Conservation (phyloP, 2,888 invertebrate species). For the Tenodera sinensis region DNA sequence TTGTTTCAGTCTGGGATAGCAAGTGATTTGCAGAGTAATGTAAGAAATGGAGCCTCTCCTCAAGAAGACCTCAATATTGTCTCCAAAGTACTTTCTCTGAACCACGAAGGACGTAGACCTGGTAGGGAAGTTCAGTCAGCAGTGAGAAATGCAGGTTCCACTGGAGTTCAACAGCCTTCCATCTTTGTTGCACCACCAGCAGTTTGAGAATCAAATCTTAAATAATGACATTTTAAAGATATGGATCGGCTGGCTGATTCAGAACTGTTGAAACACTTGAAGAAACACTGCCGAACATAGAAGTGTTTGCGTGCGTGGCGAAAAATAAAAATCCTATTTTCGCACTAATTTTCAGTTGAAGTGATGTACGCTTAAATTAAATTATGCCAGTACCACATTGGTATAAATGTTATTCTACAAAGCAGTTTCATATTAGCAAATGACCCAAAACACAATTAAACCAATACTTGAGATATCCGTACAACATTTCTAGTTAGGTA, state of each 20-base stretch:
- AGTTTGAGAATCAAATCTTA: not conserved
- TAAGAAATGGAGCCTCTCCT: slow-evolving; percentile 46
- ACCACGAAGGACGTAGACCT: slow-evolving; percentile 52
- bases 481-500: too few species aligned
- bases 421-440: too few species aligned
- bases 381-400: too few species aligned
- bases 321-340: too few species aligned
- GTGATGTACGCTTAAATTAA: too few species aligned
- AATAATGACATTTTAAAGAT: not conserved
- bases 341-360: too few species aligned
- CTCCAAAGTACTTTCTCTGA: slow-evolving; percentile 73
- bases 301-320: not conserved
- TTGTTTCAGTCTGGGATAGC: slow-evolving; percentile 64
- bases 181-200: not conserved
- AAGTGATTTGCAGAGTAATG: slow-evolving; percentile 38
- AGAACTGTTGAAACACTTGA: not conserved
- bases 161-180: not conserved
- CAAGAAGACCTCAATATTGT: slow-evolving; percentile 77
- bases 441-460: too few species aligned
- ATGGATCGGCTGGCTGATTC: not conserved
- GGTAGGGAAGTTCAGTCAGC: not conserved
- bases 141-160: not conserved
- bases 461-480: too few species aligned
- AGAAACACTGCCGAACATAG: not conserved
- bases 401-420: too few species aligned